Evolutionary conservation across 1,140 invertebrate species (phyloP), one percentile per base, ranked within the genome.

Genomic region (Polypedilum pembai): DNA sequence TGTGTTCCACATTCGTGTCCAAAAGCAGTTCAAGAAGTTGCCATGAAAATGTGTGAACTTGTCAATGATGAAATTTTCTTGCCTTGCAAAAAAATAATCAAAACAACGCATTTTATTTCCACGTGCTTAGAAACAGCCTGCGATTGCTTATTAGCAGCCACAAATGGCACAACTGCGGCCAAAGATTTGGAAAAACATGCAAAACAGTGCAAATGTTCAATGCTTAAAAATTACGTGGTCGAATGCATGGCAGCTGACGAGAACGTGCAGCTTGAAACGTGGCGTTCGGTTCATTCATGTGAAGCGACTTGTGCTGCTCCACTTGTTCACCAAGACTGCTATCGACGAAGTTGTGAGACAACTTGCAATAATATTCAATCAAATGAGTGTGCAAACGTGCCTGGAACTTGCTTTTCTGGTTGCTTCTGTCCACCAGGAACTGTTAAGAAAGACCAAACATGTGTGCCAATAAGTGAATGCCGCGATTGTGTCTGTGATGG

Each of bases 401-500:
- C 86, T 0, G 86, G 88, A 10, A 83, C 87, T 12, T 94, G 92
- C 79, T 91, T 92, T 79, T 86, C 91, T 0, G 93, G 92, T 41
- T 94, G 92, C 81, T 94, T 92, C 81, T 94, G 92, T 79, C 91
- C 92, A 0, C 87, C 90, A 66, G 92, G 92, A 69, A 86, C 86
- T 20, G 88, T 94, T 0, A 83, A 90, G 0, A 87, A 89, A 77
- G 89, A 86, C 7, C 86, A 91, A 7, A 80, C 83, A 5, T 94
- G 93, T 77, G 84, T 94, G 0, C 83, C 85, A 72, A 89, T 91
- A 0, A 82, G 85, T 0, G 87, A 89, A 40, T 94, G 93, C 78
- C 84, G 88, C 74, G 90, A 94, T 80, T 94, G 93, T 86, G 76
- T 84, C 0, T 94, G 92, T 79, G 87, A 90, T 73, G 87, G 90